Percentiles rank a stretch among this genome's conserved stretches.
These are phyloP conservation scores for Eupleurogrammus muticus DNA, from an alignment of 2,797 vertebrate species.

Conservation along the genomic window DNA sequence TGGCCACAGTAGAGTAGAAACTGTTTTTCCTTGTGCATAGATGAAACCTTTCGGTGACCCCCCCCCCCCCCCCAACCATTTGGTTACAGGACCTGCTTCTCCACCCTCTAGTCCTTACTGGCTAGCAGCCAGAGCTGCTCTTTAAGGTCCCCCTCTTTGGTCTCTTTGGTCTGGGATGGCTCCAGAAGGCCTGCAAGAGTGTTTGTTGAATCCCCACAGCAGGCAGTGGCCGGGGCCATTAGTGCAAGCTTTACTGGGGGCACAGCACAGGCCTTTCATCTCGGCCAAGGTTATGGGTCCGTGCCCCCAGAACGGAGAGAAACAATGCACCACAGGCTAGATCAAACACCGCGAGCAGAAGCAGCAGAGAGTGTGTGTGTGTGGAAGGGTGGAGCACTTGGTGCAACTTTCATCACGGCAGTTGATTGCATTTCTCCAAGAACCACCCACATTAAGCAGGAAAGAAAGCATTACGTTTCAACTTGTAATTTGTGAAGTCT, in stretches of 20 bases:
- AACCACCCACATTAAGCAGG: conserved; percentile 32
- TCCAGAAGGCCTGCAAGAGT: conserved; percentile 68
- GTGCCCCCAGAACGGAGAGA: conserved; percentile 62
- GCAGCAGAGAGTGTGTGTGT: conserved; percentile 28
- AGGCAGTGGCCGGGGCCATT: conserved; percentile 62
- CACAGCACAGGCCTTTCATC: conserved; percentile 75
- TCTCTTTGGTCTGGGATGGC: conserved; percentile 57
- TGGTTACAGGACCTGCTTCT: conserved; percentile 28
- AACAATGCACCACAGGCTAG: conserved; percentile 68
- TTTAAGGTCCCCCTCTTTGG: conserved; percentile 43
- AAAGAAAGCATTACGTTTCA: conserved; percentile 25
- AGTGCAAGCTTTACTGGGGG: conserved; percentile 72
- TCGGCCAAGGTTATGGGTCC: conserved; percentile 73
- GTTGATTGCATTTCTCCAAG: conserved; percentile 54
- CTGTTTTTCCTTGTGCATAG: background rate
- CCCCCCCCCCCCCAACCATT: conserved; percentile 17
- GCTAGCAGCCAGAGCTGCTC: conserved; percentile 41
- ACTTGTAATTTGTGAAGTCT: conserved; percentile 39
- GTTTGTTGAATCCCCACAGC: conserved; percentile 71
- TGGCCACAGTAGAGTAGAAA: background rate
- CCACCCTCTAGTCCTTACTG: conserved; percentile 41
- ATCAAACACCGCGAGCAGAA: conserved; percentile 65
- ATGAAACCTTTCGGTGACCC: conserved; percentile 51
- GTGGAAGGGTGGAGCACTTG: conserved; percentile 47
- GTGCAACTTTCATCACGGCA: conserved; percentile 66